These are phyloP conservation scores for Aradophagus sp. DNA, from an alignment of 1,140 invertebrate species.

Conservation along the genomic window DNA sequence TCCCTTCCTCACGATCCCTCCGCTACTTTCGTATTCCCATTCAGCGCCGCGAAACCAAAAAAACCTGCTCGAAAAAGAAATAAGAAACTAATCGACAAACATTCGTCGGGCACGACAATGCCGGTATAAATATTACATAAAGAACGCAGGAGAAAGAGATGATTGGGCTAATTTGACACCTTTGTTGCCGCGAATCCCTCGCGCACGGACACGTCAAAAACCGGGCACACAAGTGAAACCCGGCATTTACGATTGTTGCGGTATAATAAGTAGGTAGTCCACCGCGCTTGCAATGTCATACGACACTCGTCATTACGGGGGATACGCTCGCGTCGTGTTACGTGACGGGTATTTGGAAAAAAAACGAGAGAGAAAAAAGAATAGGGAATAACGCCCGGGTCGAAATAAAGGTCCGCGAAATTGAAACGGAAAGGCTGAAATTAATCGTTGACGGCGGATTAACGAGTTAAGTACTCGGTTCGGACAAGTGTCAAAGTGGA, in stretches of 20 bases:
- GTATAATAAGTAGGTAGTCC: conserved; percentile 65
- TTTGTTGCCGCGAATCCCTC: conserved; percentile 13
- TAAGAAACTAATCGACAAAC: no score
- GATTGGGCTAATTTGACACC: conserved; percentile 34
- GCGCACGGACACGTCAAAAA: conserved; percentile 8
- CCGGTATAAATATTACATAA: background rate
- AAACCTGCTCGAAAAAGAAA: no score
- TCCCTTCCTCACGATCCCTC: no score
- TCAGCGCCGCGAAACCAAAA: no score
- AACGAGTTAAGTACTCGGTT: no score
- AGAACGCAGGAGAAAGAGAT: conserved; percentile 11
- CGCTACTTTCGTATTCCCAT: no score
- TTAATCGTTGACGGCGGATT: conserved; percentile 24
- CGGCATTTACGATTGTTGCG: conserved; percentile 57
- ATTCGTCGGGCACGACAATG: no score
- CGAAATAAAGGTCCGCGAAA: conserved; percentile 27
- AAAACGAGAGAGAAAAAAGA: conserved; percentile 8
- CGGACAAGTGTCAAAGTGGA: conserved; percentile 1
- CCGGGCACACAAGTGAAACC: conserved; percentile 46
- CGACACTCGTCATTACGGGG: conserved; percentile 43
- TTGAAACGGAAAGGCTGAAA: conserved; percentile 7
- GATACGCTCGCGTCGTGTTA: conserved; percentile 47
- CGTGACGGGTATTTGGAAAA: no score
- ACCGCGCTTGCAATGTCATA: conserved; percentile 39
- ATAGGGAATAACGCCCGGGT: conserved; percentile 19